phyloP scores from a whole-genome alignment of 2,113 vertebrate genomes.

The Actenoides lindsayi region DNA sequence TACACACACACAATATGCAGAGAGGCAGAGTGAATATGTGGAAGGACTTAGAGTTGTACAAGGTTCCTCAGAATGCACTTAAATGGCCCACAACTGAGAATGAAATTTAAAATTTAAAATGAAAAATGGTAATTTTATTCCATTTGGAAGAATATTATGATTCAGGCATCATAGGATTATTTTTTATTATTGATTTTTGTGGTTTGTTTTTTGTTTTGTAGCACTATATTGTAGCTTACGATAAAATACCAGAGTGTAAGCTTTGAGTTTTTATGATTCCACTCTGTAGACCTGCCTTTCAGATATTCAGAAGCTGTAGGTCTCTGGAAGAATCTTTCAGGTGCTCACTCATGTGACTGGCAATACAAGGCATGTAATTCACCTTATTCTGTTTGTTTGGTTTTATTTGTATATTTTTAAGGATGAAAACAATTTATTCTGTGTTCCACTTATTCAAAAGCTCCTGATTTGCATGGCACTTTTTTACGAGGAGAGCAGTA shows the following conservation, averaged over 20 bases:
- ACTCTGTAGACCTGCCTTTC: not conserved
- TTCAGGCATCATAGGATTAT: not conserved
- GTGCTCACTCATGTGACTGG: not conserved
- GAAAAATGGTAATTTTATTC: rapidly evolving
- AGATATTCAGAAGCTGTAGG: not conserved
- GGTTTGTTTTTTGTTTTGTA: not conserved
- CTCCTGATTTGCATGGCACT: not conserved
- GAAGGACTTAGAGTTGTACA: not conserved
- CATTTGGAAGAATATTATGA: not conserved
- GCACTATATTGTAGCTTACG: not conserved
- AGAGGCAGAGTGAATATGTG: not conserved
- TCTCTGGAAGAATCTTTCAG: not conserved
- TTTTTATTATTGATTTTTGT: not conserved
- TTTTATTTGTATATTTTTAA: not conserved
- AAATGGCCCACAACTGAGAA: not conserved
- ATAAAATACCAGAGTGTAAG: not conserved
- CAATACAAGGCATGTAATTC: not conserved
- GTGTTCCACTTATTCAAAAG: not conserved
- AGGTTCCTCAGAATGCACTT: not conserved
- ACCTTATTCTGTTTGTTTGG: not conserved
- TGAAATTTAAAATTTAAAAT: no score
- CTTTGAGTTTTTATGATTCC: not conserved
- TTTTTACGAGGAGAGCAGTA: not conserved
- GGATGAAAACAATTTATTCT: not conserved
- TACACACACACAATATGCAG: not conserved